Base-by-base conservation (phyloP, 2,113 vertebrate genomes). In the Mormoops blainvillei region DNA sequence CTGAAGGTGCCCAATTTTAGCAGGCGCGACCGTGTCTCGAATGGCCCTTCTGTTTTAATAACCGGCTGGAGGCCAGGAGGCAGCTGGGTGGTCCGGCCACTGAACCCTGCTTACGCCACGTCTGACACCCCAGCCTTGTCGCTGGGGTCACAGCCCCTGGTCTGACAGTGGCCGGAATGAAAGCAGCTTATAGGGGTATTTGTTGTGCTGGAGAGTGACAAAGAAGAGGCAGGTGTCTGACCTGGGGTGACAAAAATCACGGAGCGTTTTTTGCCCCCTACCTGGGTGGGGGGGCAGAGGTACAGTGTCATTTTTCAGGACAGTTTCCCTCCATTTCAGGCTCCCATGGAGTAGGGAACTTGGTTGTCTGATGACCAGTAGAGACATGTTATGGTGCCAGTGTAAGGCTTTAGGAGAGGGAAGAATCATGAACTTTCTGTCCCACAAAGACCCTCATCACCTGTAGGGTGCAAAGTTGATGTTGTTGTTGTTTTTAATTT, bases 201-300 rank as follows among this genome's bases (percentile, higher is more conserved):
- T 93, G 94, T 98, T 97, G 97, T 50, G 18, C 45, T 78, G 78
- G 12, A 82, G 58, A 88, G n/a, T 58, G 83, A 70, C 13, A 77
- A 48, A 61, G 38, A 65, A 91, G 97, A 97, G 97, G 97, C 96
- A 96, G 98, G 97, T 95, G 92, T 94, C 97, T 88, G 98, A 96
- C 97, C 97, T 54, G 87, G 19, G 2, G 84, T 91, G 97, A 95
- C 98, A 97, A 89, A 89, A 96, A 70, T 93, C 61, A 7, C 9
- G 0, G 90, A 96, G 85, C 22, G 18, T 38, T 5, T 18, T 19
- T 63, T 91, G 74, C 41, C 87, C 68, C 43, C 20, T 73, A 87
- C 48, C 19, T 5, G 18, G 7, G 41, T 2, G 70, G 31, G 13
- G 52, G 52, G 63, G 96, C 96, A 98, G 95, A 96, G 97, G 96